Evolutionary conservation across 30 jellyfish, hydroid and myxozoan genomes (phyloP), one percentile per base, ranked within the genome.

Genomic region (Pelagia noctiluca): DNA sequence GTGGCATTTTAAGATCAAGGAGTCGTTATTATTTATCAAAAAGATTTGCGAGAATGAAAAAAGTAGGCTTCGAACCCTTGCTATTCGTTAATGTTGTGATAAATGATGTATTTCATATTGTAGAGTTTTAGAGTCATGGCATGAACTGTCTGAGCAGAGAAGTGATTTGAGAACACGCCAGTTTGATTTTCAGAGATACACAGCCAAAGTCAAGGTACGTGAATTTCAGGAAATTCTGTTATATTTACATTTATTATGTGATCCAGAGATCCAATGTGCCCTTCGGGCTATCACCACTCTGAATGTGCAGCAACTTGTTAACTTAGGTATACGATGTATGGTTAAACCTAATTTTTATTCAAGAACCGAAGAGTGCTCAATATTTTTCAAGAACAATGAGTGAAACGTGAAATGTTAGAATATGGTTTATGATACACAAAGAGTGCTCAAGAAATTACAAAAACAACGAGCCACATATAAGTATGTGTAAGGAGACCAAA

Each of bases 81-180:
- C 25, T 53, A 19, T 33, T 53, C 25, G 16, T 53, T 2, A 13
- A 29, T 47, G 61, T 19, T 47, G 61, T 47, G 61, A 47, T 19
- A 11, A 11, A 47, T 10, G 19, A 19, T 10, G 11, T 47, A 11
- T 19, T 63, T 24, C 3, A 24, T 1, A 2, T 21, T 23, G 25
- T 16, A 77, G 89, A 47, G 75, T 61, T 12, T 30, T 77, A 3
- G 89, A 77, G 25, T 54, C 78, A 8, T 77, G 89, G 89, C 89
- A 77, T 35, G 78, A 37, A 33, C 54, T 50, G 68, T 50, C 89
- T 1, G 89, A 77, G 30, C 75, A 65, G 63, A 57, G 71, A 77
- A 18, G 61, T 11, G 89, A 77, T 38, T 35, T 77, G 29, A 23
- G 62, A 23, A 11, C 63, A 11, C 89, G 89, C 25, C 71, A 32